Evolutionary conservation across 2,888 invertebrate genomes (phyloP), one percentile per base, ranked within the genome.

Genomic region (Leptinotarsa haldemani): DNA sequence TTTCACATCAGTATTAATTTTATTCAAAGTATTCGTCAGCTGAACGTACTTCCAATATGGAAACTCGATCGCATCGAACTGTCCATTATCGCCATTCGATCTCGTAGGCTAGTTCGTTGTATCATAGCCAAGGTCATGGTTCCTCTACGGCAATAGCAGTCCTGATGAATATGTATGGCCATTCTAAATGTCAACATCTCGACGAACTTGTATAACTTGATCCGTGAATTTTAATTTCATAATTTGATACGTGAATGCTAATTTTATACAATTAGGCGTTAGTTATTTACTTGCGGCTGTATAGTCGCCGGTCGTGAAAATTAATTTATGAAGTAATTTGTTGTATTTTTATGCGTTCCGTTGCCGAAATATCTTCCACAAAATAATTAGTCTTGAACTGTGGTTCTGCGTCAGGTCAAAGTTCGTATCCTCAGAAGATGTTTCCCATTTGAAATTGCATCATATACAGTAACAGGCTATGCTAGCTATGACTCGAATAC

Each of bases 111-210:
- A 48, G 71, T 69, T 53, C 66, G 61, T 69, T 69, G 69, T 69
- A 61, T 69, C 66, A 72, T 74, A 74, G 13, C 69, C 71, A 74
- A 74, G 74, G 74, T 74, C 74, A 71, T 69, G 74, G 74, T 74
- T 74, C 66, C 74, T 72, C 66, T 69, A 71, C 52, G 61, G 71
- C 69, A 9, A 25, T 61, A 30, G 61, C 61, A 40, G 30, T n/a
- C 30, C 50, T 48, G 53, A 71, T 74, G 69, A 74, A 74, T 74
- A 74, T 72, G 65, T 61, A 74, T 72, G 48, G 69, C 47, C 65
- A 47, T 68, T 71, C 66, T 71, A 66, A 74, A 74, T 74, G 74
- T 74, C 71, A 71, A 71, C 71, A 74, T 74, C 69, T 74, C 69
- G 30, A 56, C 65, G 46, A 74, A 74, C 71, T 64, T 52, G 74